Conservation (phyloP, 2,113 vertebrate genomes). For the Aphyosemion australe region DNA sequence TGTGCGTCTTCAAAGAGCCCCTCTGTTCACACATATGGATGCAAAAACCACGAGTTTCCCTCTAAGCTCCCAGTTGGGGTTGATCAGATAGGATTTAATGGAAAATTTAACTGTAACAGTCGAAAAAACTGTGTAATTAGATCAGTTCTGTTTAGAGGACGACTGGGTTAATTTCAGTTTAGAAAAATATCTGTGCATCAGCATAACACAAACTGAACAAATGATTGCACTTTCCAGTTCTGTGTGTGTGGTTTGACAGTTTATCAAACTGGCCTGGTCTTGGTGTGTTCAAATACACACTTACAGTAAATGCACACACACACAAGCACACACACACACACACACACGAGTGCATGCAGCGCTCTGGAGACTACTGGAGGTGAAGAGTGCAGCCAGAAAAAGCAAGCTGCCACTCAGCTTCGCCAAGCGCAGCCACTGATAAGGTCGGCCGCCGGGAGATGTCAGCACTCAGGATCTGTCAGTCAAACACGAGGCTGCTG, state of each 20-base stretch:
- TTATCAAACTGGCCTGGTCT: conserved; percentile 24
- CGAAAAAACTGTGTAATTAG: conserved; percentile 38
- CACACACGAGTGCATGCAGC: neutral
- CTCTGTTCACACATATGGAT: neutral
- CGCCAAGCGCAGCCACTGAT: conserved; percentile 60
- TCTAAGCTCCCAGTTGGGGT: neutral
- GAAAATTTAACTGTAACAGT: conserved; percentile 13
- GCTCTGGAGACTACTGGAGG: conserved; percentile 52
- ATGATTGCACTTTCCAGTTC: conserved; percentile 38
- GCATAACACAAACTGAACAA: conserved; percentile 28
- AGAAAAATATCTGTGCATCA: conserved; percentile 10
- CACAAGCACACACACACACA: too few species aligned
- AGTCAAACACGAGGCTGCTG: conserved; percentile 68
- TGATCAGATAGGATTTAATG: conserved; percentile 15
- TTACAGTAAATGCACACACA: conserved; percentile 6
- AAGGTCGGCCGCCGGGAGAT: conserved; percentile 63
- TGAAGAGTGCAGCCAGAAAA: conserved; percentile 59
- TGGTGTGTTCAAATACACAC: conserved; percentile 15
- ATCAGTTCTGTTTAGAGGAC: neutral
- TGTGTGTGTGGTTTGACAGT: conserved; percentile 23
- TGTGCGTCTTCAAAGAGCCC: neutral
- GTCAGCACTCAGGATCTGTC: conserved; percentile 71
- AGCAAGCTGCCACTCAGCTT: conserved; percentile 65
- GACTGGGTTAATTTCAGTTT: conserved; percentile 13
- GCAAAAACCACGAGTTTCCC: neutral